phyloP scores from a whole-genome alignment of 2,797 vertebrate species.

The Sciurus carolinensis region DNA sequence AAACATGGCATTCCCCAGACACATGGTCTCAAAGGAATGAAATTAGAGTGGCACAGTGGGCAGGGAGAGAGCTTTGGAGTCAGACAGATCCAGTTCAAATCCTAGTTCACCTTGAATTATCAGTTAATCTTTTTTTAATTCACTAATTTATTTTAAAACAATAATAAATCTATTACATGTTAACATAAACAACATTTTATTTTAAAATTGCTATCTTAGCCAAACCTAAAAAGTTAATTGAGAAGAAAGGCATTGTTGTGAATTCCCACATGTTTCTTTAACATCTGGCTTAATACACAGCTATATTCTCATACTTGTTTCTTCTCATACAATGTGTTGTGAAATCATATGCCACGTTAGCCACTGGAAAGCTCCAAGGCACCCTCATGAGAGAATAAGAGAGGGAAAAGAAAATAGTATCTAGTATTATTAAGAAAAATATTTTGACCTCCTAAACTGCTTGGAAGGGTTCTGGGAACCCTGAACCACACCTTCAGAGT shows the following conservation, averaged over 20 bases:
- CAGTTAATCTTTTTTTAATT: background rate
- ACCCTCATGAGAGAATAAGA: background rate
- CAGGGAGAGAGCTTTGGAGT: background rate
- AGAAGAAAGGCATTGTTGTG: background rate
- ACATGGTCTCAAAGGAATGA: background rate
- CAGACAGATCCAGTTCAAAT: background rate
- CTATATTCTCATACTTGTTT: background rate
- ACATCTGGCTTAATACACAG: background rate
- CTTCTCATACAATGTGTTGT: background rate
- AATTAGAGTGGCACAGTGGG: background rate
- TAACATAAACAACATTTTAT: background rate
- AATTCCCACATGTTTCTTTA: background rate
- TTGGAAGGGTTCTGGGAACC: background rate
- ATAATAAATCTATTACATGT: background rate
- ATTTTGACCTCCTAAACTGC: background rate
- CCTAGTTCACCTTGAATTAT: background rate
- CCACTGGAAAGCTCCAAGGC: background rate
- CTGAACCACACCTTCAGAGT: background rate
- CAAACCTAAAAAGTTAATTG: background rate
- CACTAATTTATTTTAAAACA: constrained; percentile 3
- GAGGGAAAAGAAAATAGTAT: background rate
- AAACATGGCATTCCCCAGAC: background rate
- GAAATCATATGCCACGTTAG: background rate
- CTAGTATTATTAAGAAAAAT: background rate
- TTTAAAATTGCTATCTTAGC: background rate